phyloP scores from a whole-genome alignment of 2,797 vertebrate genomes.

The Enteromius mattozi region DNA sequence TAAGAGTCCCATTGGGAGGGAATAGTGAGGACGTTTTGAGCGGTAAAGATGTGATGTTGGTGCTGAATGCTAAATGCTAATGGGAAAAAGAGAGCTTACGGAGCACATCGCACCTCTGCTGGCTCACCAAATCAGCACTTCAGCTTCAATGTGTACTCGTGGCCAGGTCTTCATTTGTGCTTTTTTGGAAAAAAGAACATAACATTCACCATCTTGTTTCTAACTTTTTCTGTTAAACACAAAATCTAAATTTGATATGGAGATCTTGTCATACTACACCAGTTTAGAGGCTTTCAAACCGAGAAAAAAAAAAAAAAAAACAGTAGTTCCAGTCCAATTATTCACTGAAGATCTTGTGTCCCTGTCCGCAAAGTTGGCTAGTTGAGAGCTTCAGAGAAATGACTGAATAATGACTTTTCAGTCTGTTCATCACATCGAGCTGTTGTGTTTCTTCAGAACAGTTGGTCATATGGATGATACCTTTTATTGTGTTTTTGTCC shows the following conservation, averaged over 20 bases:
- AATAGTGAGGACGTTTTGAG: constrained; percentile 36
- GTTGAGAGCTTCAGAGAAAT: not conserved
- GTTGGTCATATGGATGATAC: not conserved
- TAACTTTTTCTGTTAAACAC: not conserved
- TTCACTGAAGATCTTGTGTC: not conserved
- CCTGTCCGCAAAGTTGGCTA: not conserved
- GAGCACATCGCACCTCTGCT: constrained; percentile 41
- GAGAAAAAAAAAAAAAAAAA: not conserved
- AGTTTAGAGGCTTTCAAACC: not conserved
- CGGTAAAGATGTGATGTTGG: constrained; percentile 37
- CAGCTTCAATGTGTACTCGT: not conserved
- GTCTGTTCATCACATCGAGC: not conserved
- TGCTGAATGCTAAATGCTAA: constrained; percentile 47
- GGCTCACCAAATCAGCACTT: constrained; percentile 46
- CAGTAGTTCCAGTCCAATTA: not conserved
- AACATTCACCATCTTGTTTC: not conserved
- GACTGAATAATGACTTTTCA: not conserved
- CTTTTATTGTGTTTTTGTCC: not conserved
- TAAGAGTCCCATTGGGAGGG: constrained; percentile 42
- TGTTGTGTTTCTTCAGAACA: not conserved
- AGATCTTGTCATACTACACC: not conserved
- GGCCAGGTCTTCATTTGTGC: not conserved
- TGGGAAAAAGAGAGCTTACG: constrained; percentile 42
- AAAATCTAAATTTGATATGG: not conserved
- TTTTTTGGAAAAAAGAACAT: not conserved